Evolutionary conservation across 2,888 invertebrate species (phyloP), one percentile per base, ranked within the genome.

Genomic region (Craniophora ligustri): DNA sequence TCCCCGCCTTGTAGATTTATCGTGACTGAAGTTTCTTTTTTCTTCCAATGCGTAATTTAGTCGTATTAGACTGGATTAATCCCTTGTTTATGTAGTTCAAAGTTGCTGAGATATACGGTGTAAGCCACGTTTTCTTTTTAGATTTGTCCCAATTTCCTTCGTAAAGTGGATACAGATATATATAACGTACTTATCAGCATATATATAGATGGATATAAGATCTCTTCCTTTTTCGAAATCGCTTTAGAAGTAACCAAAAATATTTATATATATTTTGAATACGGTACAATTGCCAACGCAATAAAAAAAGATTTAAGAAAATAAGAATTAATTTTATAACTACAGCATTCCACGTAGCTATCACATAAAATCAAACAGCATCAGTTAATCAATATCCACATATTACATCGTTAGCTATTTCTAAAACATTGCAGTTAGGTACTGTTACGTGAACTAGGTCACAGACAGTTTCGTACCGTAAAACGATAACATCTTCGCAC

Each of bases 371-470:
- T 18, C 21, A 48, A 55, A 55, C 47, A 41, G 47, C 34, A 41
- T 51, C 50, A 46, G 11, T 32, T 57, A 49, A 60, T 72, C 46
- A 65, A 48, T 56, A 15, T 15, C 54, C 41, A 47, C 46, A 44
- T 45, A 48, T 47, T 28, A 55, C 40, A 61, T 62, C 40, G 57
- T 45, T 50, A 54, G 61, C 18, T 56, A 65, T 69, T 65, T 69
- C 64, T 64, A 41, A 73, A 69, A 73, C 53, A 68, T 67, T 62
- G 64, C 67, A 72, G 62, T 65, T 70, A 65, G 58, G 15, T 70
- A 71, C 69, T 63, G 71, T 67, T 72, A 76, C 60, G 48, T 47
- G 56, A 78, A 75, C 67, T 78, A 48, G 78, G 75, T 68, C 69
- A 57, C 53, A 70, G 56, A 69, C 62, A 49, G 67, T 68, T 76